Evolutionary conservation across 2,797 vertebrate species (phyloP).

Genomic region (Sus cebifrons): DNA sequence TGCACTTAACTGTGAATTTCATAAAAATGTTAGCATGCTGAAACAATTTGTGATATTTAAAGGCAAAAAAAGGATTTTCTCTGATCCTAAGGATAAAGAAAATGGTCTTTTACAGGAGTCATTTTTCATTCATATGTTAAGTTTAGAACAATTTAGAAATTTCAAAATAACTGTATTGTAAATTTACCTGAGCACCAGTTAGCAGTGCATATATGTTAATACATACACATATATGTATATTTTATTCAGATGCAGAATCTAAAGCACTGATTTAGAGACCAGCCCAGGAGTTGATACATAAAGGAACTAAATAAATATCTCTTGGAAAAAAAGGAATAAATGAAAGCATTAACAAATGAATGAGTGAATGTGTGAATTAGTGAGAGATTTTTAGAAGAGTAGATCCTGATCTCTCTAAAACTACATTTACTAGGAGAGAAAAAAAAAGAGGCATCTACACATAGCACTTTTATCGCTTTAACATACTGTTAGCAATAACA

Average conservation of each 20-base stretch:
- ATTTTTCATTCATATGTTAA: slow-evolving; percentile 58
- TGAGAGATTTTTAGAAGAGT: background rate
- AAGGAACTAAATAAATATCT: background rate
- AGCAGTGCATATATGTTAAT: background rate
- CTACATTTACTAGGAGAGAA: background rate
- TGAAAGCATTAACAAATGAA: slow-evolving; percentile 5
- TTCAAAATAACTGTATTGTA: background rate
- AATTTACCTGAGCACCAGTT: background rate
- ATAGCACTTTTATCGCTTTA: background rate
- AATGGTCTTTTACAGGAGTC: background rate
- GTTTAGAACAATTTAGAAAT: slow-evolving; percentile 3
- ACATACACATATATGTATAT: background rate
- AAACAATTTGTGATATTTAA: slow-evolving; percentile 53
- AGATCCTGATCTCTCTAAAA: background rate
- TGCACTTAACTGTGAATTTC: background rate
- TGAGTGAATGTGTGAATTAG: background rate
- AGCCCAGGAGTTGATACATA: background rate
- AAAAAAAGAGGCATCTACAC: background rate
- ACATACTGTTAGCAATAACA: background rate
- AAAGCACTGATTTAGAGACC: background rate
- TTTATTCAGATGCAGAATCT: slow-evolving; percentile 28
- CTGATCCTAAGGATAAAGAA: slow-evolving; percentile 18
- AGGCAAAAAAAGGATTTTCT: slow-evolving; percentile 64
- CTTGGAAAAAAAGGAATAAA: background rate
- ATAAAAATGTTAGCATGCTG: slow-evolving; percentile 35